Evolutionary conservation across 2,888 invertebrate species (phyloP), one percentile per base, ranked within the genome.

Genomic region (Calliphora vomitoria): DNA sequence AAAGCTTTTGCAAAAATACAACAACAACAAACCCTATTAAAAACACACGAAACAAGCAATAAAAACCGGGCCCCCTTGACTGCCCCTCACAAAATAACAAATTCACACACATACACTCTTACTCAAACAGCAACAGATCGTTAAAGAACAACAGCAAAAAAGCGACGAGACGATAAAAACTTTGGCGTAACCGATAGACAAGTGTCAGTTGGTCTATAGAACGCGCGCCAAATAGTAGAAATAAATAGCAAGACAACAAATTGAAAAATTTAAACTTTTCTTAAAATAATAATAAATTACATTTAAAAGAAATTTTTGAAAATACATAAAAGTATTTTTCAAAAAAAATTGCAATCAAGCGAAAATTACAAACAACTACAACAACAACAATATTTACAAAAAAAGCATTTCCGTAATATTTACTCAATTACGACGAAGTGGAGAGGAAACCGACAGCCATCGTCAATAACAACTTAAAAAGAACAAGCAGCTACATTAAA

Each of bases 121-220:
- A 74, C 68, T 53, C 38, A 31, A 53, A 60, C 38, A 5, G 38
- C 53, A 58, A 82, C 31, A 74, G 71, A 83, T 66, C 75, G 71
- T 76, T 20, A 69, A 72, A 74, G 81, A 79, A 71, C 35, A 38
- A 13, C 31, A 20, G 44, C 35, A 47, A 78, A 75, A 79, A 89
- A 62, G 41, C 60, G 35, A 62, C 58, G 13, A 81, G 81, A 83
- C 82, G 79, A 88, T 88, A 88, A 89, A 89, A 89, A 88, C 76
- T 86, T 89, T 85, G 60, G 84, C 85, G 82, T 88, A 83, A 74
- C 85, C 74, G 38, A 72, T 69, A 76, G 85, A 80, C 82, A 85
- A 86, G 78, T 86, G 83, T 88, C 89, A 89, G 90, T 88, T 82
- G 90, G 75, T 76, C 79, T 58, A 72, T 75, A 88, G 89, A 88